Evolutionary conservation across 53 echinoderm and acorn worm genomes (phyloP), one percentile per base, ranked within the genome.

Genomic region (Apostichopus leukothele): DNA sequence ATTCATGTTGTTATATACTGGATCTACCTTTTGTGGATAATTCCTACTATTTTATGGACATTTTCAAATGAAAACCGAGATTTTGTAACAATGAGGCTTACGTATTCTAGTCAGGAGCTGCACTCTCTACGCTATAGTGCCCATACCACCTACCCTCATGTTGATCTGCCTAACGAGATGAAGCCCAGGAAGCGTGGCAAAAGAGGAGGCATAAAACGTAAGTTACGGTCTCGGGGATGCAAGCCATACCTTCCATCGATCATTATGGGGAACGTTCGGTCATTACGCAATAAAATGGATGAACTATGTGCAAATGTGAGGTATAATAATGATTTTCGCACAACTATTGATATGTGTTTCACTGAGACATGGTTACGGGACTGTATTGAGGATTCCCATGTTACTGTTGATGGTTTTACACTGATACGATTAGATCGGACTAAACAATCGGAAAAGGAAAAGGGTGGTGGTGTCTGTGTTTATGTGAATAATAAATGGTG

Each of bases 401-500:
- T 83, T 59, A 60, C 7, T 83, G 5, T 83, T 53, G 83, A 83
- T 55, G 59, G 59, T 60, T 83, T 83, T 53, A 11, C 60, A 5
- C n/a, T 83, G 19, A 55, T 83, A 10, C 18, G 83, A 55, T 60
- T 25, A 18, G 83, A 83, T 25, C 13, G 86, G 51, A 66, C 67
- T 20, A 50, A 86, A n/a, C 67, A 63, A 61, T 63, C 86, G 4
- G 86, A 23, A 10, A 86, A 86, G 4, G 86, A 23, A 10, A 86
- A 86, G 67, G 10, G 1, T 8, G 66, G 20, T 27, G 86, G 86
- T 63, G 27, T 86, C 7, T 27, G 25, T 67, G 86, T 6, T 20
- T 67, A 68, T 74, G 73, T 86, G 27, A 86, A 86, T 13, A 9
- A 86, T 4, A 86, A 86, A 18, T 86, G 86, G 86, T 86, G 86